A percentile compares a stretch with the other conserved stretches of the same genome.
Evolutionary conservation across 2,888 invertebrate species (phyloP).

Genomic region (Chrysodeixis includens): DNA sequence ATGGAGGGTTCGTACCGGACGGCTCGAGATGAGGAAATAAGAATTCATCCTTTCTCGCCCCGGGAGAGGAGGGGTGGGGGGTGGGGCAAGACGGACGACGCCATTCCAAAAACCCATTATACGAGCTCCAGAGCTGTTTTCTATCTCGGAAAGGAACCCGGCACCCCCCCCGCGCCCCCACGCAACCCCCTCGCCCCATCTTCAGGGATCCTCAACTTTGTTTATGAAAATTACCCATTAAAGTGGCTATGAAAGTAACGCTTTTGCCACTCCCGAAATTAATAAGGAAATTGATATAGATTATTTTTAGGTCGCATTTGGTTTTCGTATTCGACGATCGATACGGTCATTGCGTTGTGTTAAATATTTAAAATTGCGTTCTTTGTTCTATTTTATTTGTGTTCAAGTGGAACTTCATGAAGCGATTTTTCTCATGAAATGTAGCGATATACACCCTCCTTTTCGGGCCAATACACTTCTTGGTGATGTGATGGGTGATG

Average conservation of each 20-base stretch:
- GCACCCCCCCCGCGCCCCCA: constrained; percentile 62
- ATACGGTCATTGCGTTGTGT: constrained; percentile 49
- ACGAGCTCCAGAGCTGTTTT: constrained; percentile 91
- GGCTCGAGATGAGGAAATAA: constrained; percentile 89
- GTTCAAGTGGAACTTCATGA: background rate
- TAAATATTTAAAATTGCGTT: constrained; percentile 47
- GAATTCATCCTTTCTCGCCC: constrained; percentile 89
- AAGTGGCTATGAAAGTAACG: constrained; percentile 89
- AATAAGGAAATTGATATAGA: constrained; percentile 89
- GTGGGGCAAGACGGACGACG: constrained; percentile 91
- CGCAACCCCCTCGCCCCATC: constrained; percentile 69
- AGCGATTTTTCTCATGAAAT: background rate
- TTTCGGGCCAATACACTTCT: background rate
- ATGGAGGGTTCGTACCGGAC: constrained; percentile 87
- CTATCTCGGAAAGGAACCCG: constrained; percentile 86
- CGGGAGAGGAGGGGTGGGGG: constrained; percentile 69
- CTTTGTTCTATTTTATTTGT: constrained; percentile 14
- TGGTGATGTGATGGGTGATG: background rate
- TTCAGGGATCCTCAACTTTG: constrained; percentile 86
- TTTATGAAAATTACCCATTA: constrained; percentile 89
- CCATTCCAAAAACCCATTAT: constrained; percentile 93
- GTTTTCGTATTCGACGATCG: constrained; percentile 54
- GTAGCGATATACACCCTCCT: background rate
- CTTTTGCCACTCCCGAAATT: constrained; percentile 87
- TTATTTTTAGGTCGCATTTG: constrained; percentile 76